phyloP scores from a whole-genome alignment of 2,113 vertebrate species.

The Tangachromis dhanisi region DNA sequence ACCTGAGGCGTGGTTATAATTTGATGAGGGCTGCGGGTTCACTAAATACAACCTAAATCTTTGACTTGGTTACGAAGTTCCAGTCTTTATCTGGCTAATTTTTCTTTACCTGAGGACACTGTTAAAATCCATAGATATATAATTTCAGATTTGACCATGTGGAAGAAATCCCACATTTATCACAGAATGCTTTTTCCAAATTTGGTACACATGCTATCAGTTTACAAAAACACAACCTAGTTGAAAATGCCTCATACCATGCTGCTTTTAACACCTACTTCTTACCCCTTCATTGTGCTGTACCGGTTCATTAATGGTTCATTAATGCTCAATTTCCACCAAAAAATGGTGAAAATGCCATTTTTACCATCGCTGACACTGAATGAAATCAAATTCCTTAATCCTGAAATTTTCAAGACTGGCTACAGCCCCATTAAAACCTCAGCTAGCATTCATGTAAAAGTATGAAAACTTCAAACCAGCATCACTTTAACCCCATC shows the following conservation, averaged over 20 bases:
- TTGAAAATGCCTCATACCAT: neutral
- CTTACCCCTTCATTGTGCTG: neutral
- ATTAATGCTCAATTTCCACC: neutral
- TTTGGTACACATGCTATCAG: neutral
- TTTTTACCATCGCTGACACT: neutral
- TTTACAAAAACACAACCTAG: neutral
- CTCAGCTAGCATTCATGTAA: neutral
- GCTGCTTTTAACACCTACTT: neutral
- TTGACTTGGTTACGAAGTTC: neutral
- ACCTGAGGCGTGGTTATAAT: neutral
- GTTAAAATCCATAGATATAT: neutral
- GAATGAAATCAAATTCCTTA: neutral
- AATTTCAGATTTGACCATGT: neutral
- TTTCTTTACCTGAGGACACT: neutral
- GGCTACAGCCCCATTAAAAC: neutral
- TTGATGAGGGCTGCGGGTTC: neutral
- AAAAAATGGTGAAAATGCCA: neutral
- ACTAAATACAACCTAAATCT: neutral
- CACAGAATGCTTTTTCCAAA: neutral
- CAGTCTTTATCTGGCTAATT: neutral
- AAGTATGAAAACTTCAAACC: neutral
- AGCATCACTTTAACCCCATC: neutral
- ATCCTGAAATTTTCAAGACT: neutral
- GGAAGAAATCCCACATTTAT: neutral
- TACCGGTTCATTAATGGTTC: neutral